Evolutionary conservation across 2,113 vertebrate species (phyloP), one percentile per base, ranked within the genome.

Genomic region (Lutjanus erythropterus): DNA sequence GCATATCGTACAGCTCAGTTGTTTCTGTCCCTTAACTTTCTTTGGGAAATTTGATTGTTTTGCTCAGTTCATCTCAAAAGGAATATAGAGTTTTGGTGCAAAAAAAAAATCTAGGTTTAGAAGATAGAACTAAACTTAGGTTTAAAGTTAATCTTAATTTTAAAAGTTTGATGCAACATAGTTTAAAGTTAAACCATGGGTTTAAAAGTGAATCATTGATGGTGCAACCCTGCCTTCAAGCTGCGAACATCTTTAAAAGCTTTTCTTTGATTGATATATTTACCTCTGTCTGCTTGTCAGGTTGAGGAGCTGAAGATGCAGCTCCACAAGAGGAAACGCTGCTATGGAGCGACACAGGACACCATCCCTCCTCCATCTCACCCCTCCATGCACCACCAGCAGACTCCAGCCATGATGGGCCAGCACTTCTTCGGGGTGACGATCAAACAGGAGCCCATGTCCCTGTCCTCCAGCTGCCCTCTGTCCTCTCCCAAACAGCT

Each of bases 261-360:
- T 6, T 11, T 14, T 52, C 10, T 25, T 52, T 18, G 21, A 62
- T 3, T 44, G 19, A 41, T 10, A 58, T 2, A 5, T 55, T 42
- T 11, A 5, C 19, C 61, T 46, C 14, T 67, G 25, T 76, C 39
- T 69, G 3, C 41, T 56, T 62, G 21, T 42, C 93, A 99, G 81
- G 97, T 99, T 75, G 98, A 99, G 29, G 97, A 99, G 91, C 90
- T 99, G 49, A 93, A 97, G 73, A 94, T 99, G 96, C 97, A 99
- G 84, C 95, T 99, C 2, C 98, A 97, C 94, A 97, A 97, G 86
- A 92, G 97, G 14, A 99, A 98, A 71, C 95, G 96, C 42, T 91
- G 76, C 84, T 94, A 93, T 0, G 90, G 95, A 12, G 89, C 88
- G 0, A 87, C 91, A 18, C 93, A 94, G 78, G 96, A 96, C 58